These are phyloP conservation scores for Pteria penguin DNA, from an alignment of 2,888 invertebrate species.

Conservation along the genomic window DNA sequence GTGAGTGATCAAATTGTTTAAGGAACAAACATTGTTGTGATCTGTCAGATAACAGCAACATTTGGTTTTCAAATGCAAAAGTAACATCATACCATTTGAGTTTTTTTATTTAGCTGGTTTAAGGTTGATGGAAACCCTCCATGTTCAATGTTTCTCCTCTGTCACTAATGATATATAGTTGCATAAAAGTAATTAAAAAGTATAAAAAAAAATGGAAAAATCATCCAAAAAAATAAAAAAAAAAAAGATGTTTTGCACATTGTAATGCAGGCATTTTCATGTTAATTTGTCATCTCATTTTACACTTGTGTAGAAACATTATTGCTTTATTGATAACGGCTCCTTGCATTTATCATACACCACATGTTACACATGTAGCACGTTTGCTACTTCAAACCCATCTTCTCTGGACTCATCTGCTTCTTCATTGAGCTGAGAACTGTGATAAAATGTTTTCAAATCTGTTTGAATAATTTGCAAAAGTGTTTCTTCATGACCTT, in stretches of 20 bases:
- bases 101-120: no score
- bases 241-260: slow-evolving; percentile 24
- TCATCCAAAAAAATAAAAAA: slow-evolving; percentile 1
- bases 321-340: no score
- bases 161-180: slow-evolving; percentile 40
- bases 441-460: neutral
- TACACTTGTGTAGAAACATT: slow-evolving; percentile 31
- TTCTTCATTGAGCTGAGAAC: neutral
- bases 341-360: no score
- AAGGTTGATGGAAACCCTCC: neutral
- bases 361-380: no score
- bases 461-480: slow-evolving; percentile 13
- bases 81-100: no score
- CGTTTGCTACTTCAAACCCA: no score
- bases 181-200: slow-evolving; percentile 12
- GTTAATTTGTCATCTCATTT: neutral
- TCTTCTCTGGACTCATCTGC: no score
- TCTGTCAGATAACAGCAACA: no score
- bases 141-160: slow-evolving; percentile 23
- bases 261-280: slow-evolving; percentile 31
- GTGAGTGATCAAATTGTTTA: no score
- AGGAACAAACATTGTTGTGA: no score
- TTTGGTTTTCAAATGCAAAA: no score
- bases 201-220: slow-evolving; percentile 29
- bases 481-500: slow-evolving; percentile 20